A percentile compares a stretch with the other conserved stretches of the same genome.
These are phyloP conservation scores for Romanogobio albipinnatus DNA, from an alignment of 2,113 vertebrate species.

Conservation along the genomic window DNA sequence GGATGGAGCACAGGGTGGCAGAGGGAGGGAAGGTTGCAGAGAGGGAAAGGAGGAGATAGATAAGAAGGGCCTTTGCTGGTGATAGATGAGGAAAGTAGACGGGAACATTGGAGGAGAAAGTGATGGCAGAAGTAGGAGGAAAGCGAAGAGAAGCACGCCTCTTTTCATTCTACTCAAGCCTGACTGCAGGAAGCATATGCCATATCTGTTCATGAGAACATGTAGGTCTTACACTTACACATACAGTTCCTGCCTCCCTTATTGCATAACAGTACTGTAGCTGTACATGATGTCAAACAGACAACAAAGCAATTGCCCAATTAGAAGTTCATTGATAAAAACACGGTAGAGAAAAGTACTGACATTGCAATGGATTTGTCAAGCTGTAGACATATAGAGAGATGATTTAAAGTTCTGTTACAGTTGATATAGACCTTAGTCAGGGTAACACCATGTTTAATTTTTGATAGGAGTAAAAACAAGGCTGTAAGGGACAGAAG, in stretches of 20 bases:
- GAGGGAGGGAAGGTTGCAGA: constrained; percentile 44
- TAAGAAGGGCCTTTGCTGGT: constrained; percentile 35
- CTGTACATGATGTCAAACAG: neutral
- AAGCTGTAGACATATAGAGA: constrained; percentile 9
- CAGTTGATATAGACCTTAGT: neutral
- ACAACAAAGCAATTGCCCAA: constrained; percentile 47
- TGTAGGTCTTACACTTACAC: neutral
- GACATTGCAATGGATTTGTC: neutral
- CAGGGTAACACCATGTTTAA: neutral
- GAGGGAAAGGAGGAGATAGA: constrained; percentile 35
- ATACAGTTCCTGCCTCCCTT: neutral
- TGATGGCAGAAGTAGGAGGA: constrained; percentile 50
- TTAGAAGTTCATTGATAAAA: constrained; percentile 18
- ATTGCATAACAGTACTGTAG: neutral
- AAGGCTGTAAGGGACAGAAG: neutral
- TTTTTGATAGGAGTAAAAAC: neutral
- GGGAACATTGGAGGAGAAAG: constrained; percentile 8
- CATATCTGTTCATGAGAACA: neutral
- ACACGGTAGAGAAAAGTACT: neutral
- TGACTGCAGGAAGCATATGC: neutral
- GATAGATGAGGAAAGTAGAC: constrained; percentile 44
- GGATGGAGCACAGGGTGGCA: constrained; percentile 61
- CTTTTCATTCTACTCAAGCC: neutral
- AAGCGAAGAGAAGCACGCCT: constrained; percentile 42
- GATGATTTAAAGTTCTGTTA: neutral